Base-by-base conservation (phyloP, 2,797 vertebrate species). In the Peromyscus melanophrys region DNA sequence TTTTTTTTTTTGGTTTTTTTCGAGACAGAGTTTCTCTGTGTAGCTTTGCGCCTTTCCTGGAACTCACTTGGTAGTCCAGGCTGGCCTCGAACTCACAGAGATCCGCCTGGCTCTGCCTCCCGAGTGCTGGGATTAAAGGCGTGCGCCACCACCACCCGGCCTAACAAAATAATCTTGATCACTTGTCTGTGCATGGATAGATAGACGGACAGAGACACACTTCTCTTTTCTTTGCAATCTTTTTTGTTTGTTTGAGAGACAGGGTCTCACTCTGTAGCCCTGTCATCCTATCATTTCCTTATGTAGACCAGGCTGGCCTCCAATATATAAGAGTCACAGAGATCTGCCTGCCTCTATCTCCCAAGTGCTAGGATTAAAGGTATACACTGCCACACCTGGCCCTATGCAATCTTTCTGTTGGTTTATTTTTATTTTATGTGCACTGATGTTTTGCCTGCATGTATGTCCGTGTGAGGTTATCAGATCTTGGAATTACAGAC, bases 151-250 rank as follows among this genome's bases (percentile, higher is more conserved):
- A n/a, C n/a, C n/a, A n/a, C n/a, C n/a, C n/a, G n/a, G n/a, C 17
- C 59, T 88, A 90, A 23, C 89, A 92, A 95, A 85, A 31, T 40
- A 75, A 73, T 88, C 23, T 29, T 52, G 73, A 85, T 49, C 59
- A 84, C 8, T 46, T n/a, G 19, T 46, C 10, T 67, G 29, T 52
- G 63, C 29, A 65, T 34, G 31, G 43, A 25, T 34, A 14, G 21
- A 85, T 5, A 27, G 25, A 76, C 6, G 5, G 29, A 78, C n/a
- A 76, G 11, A 55, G 9, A 7, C 76, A 77, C 73, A 14, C 46
- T 7, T 43, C 59, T 43, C 40, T 65, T 31, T 37, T 77, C 10
- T 73, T 61, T 46, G 10, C 4, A 57, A 82, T 77, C 29, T 31
- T 43, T 61, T 46, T 31, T 73, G 31, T 57, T 57, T 83, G 25